phyloP scores from a whole-genome alignment of 92 coral and sea anemone species.

The Porites cylindrica region DNA sequence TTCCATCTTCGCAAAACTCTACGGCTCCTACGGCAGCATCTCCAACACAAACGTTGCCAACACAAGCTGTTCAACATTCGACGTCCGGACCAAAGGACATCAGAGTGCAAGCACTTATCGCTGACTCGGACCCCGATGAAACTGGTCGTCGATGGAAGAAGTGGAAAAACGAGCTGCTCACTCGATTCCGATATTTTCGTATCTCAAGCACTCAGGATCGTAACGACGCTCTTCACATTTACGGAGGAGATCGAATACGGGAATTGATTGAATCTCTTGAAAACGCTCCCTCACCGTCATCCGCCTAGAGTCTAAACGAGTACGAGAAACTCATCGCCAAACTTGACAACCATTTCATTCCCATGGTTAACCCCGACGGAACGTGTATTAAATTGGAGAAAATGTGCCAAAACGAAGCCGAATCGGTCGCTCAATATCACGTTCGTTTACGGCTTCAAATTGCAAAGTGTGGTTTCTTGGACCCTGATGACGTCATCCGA shows the following conservation, averaged over 20 bases:
- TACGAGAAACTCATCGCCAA: slow-evolving; percentile 50
- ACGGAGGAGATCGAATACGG: slow-evolving; percentile 48
- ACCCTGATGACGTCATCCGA: slow-evolving; percentile 12
- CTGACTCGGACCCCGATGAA: slow-evolving; percentile 53
- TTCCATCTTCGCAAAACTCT: too few species aligned
- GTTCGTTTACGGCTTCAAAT: slow-evolving; percentile 45
- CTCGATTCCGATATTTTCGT: slow-evolving; percentile 38
- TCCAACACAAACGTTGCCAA: not conserved
- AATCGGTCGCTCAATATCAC: slow-evolving; percentile 48
- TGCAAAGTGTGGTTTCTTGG: slow-evolving; percentile 35
- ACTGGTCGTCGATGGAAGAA: slow-evolving; percentile 45
- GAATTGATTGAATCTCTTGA: slow-evolving; percentile 41
- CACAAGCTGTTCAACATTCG: slow-evolving; percentile 14
- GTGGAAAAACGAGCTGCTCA: slow-evolving; percentile 47
- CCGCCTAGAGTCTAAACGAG: slow-evolving; percentile 8
- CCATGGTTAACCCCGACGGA: slow-evolving; percentile 48
- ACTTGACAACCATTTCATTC: slow-evolving; percentile 59
- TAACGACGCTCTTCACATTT: slow-evolving; percentile 45
- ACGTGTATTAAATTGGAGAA: slow-evolving; percentile 58
- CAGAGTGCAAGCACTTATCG: slow-evolving; percentile 45
- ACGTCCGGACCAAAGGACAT: slow-evolving; percentile 45
- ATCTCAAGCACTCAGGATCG: slow-evolving; percentile 33
- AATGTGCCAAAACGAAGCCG: slow-evolving; percentile 35
- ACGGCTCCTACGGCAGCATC: too few species aligned
- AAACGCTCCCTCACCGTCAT: not conserved